These are phyloP conservation scores for Agriopis aurantiaria DNA, from an alignment of 2,888 invertebrate species.

Conservation along the genomic window DNA sequence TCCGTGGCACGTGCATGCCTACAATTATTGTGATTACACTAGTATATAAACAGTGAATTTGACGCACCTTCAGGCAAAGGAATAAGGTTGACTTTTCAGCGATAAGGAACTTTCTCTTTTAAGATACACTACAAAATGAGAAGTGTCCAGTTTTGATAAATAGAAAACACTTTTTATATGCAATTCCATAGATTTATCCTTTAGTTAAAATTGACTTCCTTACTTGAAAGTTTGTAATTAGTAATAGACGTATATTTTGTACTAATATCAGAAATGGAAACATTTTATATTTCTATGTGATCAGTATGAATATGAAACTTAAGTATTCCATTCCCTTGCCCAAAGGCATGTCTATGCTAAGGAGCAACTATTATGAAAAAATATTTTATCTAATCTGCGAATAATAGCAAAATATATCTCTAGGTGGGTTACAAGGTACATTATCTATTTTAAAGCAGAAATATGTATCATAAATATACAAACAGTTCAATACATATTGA, in stretches of 20 bases:
- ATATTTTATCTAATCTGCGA: constrained; percentile 80
- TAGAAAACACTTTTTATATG: background rate
- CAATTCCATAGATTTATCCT: too few species aligned
- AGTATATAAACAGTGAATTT: constrained; percentile 50
- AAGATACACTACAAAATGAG: background rate
- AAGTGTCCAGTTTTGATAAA: background rate
- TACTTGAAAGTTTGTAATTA: background rate
- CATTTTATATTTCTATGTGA: background rate
- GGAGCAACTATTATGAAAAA: constrained; percentile 81
- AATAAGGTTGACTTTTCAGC: constrained; percentile 32
- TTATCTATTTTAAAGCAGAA: constrained; percentile 62
- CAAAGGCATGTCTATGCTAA: constrained; percentile 38
- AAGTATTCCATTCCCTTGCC: constrained; percentile 9
- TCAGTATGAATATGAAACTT: background rate
- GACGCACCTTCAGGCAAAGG: constrained; percentile 48
- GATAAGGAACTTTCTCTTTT: constrained; percentile 5
- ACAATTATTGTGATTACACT: constrained; percentile 58
- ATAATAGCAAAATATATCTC: constrained; percentile 75
- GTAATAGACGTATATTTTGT: background rate
- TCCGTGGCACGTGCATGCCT: constrained; percentile 46
- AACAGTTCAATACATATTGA: constrained; percentile 49
- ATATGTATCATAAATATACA: constrained; percentile 66
- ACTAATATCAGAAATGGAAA: background rate
- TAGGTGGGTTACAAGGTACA: constrained; percentile 72
- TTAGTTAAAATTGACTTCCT: background rate